Base-by-base conservation (phyloP, 2,888 invertebrate species). In the Eugnorisma glareosa region DNA sequence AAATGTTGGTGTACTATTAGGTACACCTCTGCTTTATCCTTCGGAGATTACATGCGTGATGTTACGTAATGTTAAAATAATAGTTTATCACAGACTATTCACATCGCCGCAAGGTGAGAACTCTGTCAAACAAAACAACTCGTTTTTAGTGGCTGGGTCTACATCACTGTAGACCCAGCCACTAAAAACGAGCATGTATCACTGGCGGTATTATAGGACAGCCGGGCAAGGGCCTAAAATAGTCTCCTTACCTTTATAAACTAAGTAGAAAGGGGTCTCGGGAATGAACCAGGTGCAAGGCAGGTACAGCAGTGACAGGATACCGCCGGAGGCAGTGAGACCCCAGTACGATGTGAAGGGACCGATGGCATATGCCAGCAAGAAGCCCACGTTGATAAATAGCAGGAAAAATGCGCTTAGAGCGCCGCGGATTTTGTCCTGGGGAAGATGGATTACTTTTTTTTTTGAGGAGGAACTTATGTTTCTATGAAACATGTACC, bases 391-490 rank as follows among this genome's bases (percentile, higher is more conserved):
- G 88, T 97, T 97, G 88, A 98, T 97, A 93, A 98, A 98, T 21
- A 98, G 96, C 75, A 98, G 98, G 94, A 99, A 98, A 7, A 98
- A 97, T 0, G 99, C 98, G 67, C 99, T 98, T 0, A 99, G 95
- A 0, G 98, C 97, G 0, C 99, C 99, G 68, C 99, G 97, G 73
- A 98, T 97, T 69, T 98, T 97, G 88, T 98, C 98, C 96, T 98
- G 94, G 0, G 88, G 59, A 69, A 69, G 37, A 70, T 48, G n/a
- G 31, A 28, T 18, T 18, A 2, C 5, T 6, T 21, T 10, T 66
- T 40, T 63, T 13, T 15, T 11, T 37, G 35, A 24, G n/a, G 5
- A n/a, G 13, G 11, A 51, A 51, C 51, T 51, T 24, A 24, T 10
- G 10, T 51, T 10, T 51, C 51, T 24, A 24, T 10, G 51, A 51